phyloP scores from a whole-genome alignment of 2,113 vertebrate genomes.

The Melanocharis versteri region DNA sequence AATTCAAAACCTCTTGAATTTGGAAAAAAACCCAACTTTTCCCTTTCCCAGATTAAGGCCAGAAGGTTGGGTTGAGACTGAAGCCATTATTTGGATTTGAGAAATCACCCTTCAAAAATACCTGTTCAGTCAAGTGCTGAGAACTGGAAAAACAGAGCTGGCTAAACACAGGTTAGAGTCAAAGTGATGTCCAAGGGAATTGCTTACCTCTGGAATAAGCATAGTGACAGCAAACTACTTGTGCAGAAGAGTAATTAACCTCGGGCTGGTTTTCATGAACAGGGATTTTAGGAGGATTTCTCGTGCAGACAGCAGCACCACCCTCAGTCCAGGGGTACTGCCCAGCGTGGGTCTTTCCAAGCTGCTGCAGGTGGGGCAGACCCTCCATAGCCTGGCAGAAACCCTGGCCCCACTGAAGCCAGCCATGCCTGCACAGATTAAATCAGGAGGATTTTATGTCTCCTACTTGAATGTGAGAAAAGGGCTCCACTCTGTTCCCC shows the following conservation, averaged over 20 bases:
- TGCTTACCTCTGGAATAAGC: neutral
- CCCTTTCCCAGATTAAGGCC: neutral
- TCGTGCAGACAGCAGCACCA: neutral
- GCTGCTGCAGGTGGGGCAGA: neutral
- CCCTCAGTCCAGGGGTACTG: accelerated
- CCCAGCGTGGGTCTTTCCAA: accelerated
- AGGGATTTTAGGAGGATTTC: neutral
- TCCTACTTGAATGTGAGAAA: neutral
- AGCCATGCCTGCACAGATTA: neutral
- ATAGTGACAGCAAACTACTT: neutral
- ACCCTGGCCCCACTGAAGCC: neutral
- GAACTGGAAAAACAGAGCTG: neutral
- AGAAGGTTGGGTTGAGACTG: neutral
- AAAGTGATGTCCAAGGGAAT: neutral
- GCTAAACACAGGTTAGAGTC: neutral
- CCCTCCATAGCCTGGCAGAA: accelerated
- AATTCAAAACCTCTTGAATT: neutral
- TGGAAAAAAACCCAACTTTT: neutral
- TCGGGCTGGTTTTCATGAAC: accelerated
- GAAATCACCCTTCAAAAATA: neutral
- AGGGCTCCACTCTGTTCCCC: neutral
- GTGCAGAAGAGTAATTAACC: neutral
- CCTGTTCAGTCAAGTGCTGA: neutral
- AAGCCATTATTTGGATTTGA: neutral
- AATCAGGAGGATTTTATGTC: neutral